Percentiles rank a stretch among this genome's conserved stretches.
These are phyloP conservation scores for Clarias gariepinus DNA, from an alignment of 2,113 vertebrate genomes.

Conservation along the genomic window DNA sequence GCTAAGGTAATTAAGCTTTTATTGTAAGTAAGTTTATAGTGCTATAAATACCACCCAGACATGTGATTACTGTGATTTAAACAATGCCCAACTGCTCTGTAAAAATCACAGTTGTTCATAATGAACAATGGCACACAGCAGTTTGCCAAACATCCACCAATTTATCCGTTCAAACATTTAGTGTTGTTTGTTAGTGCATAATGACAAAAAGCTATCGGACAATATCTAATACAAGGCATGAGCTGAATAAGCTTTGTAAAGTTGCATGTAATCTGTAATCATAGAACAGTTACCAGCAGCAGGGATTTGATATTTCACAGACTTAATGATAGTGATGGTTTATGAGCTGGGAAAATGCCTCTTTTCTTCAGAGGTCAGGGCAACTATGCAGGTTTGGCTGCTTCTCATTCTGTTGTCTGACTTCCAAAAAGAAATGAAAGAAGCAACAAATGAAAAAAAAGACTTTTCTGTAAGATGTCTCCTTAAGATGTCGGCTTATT, in stretches of 20 bases:
- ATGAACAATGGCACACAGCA: not conserved
- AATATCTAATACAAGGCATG: not conserved
- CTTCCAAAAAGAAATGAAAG: not conserved
- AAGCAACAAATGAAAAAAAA: not conserved
- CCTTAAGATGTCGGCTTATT: not conserved
- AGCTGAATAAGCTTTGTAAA: not conserved
- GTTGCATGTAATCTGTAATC: not conserved
- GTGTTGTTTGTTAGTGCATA: not conserved
- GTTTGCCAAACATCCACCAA: not conserved
- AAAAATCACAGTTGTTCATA: constrained; percentile 17
- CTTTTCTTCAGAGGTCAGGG: constrained; percentile 20
- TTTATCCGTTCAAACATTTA: not conserved
- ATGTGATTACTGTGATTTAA: constrained; percentile 40
- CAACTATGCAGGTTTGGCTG: constrained; percentile 30
- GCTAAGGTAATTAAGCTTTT: constrained; percentile 50
- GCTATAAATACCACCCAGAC: constrained; percentile 48
- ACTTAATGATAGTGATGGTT: constrained; percentile 17
- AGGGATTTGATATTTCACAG: constrained; percentile 9
- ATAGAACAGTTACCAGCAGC: constrained; percentile 16
- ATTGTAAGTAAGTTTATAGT: constrained; percentile 42
- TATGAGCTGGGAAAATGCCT: constrained; percentile 16
- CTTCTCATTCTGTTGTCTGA: not conserved
- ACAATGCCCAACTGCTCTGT: constrained; percentile 20
- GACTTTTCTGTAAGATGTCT: not conserved
- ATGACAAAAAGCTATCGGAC: not conserved